Base-by-base conservation (phyloP, 2,797 vertebrate genomes). In the Crypturellus tataupa region DNA sequence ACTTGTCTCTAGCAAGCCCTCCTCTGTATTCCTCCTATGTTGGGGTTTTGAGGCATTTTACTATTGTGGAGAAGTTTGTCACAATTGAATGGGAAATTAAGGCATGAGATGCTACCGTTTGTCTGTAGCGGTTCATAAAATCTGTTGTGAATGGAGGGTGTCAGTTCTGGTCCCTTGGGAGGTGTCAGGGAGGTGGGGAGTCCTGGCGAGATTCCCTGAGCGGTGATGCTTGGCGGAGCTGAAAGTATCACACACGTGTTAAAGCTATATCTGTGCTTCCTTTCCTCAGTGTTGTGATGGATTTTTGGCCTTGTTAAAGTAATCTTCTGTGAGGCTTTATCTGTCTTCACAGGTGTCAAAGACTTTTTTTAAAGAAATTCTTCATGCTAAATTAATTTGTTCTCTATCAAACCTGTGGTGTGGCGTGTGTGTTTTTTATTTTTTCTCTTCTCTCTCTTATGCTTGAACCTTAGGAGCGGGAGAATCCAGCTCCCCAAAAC, bases 361-460 rank as follows among this genome's bases (percentile, higher is more conserved):
- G 80, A 56, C 46, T 85, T 68, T 87, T 47, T 65, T 83, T 21
- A 10, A 49, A 55, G 47, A 10, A 81, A 42, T 63, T 49, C 64
- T 81, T 86, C 82, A 69, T 73, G 92, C 85, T 71, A 77, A 92
- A 81, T 95, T 92, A 87, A 95, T 91, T 91, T 81, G 51, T 23
- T 91, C 68, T 71, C 83, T 77, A 88, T 94, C 93, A 95, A 93
- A 92, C 90, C 71, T 75, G 78, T 85, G 25, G 24, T 42, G 40
- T 42, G 5, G 13, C 16, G 37, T 39, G 37, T 42, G 40, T 42
- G 40, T 42, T 15, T 42, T 15, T 42, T 18, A 9, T 60, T 33
- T 95, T 81, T 91, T 58, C 42, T 17, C 16, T 16, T 81, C 59
- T 1, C 21, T 49, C 21, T 24, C 21, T 49, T 6, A 24, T 12